These are phyloP conservation scores for Psilopsiagon aymara DNA, from an alignment of 2,113 vertebrate genomes.

Conservation along the genomic window DNA sequence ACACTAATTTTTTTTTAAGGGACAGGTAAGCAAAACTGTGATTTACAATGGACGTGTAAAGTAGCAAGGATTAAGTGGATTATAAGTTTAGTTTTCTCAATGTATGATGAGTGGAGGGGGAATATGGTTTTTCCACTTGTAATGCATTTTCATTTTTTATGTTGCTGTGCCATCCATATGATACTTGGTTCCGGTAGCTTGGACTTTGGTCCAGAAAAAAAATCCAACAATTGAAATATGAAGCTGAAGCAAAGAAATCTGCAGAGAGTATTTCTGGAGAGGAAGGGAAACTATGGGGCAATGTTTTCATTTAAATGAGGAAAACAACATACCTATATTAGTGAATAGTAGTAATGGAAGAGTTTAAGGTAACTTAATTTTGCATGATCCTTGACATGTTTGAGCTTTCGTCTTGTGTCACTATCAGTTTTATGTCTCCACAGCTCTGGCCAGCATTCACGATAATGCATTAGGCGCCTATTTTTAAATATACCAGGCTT, in stretches of 20 bases:
- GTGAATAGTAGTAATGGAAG: not conserved
- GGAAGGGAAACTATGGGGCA: not conserved
- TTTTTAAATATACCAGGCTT: not conserved
- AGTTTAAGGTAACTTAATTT: not conserved
- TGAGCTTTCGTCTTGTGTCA: not conserved
- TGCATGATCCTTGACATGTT: not conserved
- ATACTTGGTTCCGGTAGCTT: not conserved
- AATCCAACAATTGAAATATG: not conserved
- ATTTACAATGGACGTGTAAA: not conserved
- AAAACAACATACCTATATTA: not conserved
- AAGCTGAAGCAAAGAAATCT: not conserved
- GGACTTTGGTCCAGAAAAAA: not conserved
- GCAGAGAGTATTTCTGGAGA: not conserved
- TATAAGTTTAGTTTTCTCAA: not conserved
- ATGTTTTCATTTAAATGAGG: not conserved
- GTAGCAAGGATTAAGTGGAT: not conserved
- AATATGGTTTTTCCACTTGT: not conserved
- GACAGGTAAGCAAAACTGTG: not conserved
- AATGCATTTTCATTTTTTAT: not conserved
- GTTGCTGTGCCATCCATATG: not conserved
- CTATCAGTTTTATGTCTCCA: not conserved
- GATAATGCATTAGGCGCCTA: not conserved
- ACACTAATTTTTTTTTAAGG: not conserved
- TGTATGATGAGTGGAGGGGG: not conserved
- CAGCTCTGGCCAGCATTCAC: not conserved